Evolutionary conservation across 2,113 vertebrate species (phyloP), one percentile per base, ranked within the genome.

Genomic region (Macquaria australasica): DNA sequence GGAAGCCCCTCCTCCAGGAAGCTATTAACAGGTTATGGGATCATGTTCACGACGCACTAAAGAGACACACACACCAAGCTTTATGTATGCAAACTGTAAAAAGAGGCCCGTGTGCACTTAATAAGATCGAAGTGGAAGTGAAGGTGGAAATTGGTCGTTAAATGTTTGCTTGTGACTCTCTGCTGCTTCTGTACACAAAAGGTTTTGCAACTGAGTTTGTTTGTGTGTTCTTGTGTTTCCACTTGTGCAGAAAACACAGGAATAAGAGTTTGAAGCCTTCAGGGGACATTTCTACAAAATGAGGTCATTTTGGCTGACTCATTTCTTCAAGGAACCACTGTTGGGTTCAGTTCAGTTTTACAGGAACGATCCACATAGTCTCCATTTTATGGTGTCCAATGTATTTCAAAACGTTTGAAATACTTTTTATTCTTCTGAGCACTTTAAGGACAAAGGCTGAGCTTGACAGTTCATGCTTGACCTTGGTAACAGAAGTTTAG

Each of bases 1-100:
- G 89, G 87, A 91, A 90, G 76, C 73, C 31, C 81, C 68, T 75
- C 83, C 88, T 87, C 64, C 69, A 89, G 91, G 85, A 93, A 90
- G 87, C 79, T 68, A 72, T 90, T 84, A 93, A 89, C 82, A 84
- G 31, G 81, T 92, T 87, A 91, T 75, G 20, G 82, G 83, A 80
- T 89, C 85, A 34, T 70, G 83, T 76, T 89, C 76, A 66, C 67
- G 66, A 78, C n/a, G 4, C 70, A 77, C 55, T 77, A 53, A 48
- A 72, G 15, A 80, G 6, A 79, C 43, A 75, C 79, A 69, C 25
- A 81, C 56, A 81, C 25, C 50, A 66, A 6, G 62, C 6, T 62
- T 70, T 55, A 68, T 23, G 53, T 41, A 48, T 71, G 75, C 12
- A 66, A 25, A 25, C 58, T 31, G 62, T 85, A 59, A 88, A 85